Conservation (phyloP, 2,888 invertebrate genomes). For the Cheilosia scutellata region DNA sequence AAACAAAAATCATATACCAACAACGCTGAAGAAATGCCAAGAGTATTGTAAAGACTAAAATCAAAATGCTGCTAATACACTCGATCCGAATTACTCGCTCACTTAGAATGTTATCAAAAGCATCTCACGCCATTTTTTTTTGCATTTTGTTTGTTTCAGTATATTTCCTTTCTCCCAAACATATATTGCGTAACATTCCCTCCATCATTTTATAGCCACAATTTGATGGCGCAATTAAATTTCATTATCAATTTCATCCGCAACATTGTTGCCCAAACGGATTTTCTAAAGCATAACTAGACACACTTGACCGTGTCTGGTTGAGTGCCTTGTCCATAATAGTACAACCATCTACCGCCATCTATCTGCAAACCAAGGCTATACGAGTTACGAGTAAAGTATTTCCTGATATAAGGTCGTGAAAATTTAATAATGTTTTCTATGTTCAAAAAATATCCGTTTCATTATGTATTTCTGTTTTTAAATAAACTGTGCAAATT, state of each 20-base stretch:
- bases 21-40: not conserved
- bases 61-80: slow-evolving; percentile 8
- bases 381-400: slow-evolving; percentile 4
- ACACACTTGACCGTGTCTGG: slow-evolving; percentile 38
- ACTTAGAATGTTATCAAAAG: slow-evolving; percentile 6
- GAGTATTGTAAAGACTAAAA: not conserved
- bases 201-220: slow-evolving; percentile 42
- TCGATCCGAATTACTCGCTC: slow-evolving; percentile 4
- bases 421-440: slow-evolving; percentile 37
- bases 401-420: slow-evolving; percentile 28
- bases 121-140: not conserved
- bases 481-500: slow-evolving; percentile 34
- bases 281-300: slow-evolving; percentile 9
- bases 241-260: slow-evolving; percentile 66
- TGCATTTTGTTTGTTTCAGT: slow-evolving; percentile 7
- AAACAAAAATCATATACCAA: not conserved
- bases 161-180: not conserved
- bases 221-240: slow-evolving; percentile 58
- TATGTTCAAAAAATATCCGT: not conserved
- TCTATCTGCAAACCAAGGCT: slow-evolving; percentile 1
- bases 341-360: not conserved
- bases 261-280: slow-evolving; percentile 49
- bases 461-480: not conserved
- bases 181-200: slow-evolving; percentile 37
- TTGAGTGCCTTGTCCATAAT: not conserved